Base-by-base conservation (phyloP, 2,888 invertebrate genomes). In the Cephus spinipes region DNA sequence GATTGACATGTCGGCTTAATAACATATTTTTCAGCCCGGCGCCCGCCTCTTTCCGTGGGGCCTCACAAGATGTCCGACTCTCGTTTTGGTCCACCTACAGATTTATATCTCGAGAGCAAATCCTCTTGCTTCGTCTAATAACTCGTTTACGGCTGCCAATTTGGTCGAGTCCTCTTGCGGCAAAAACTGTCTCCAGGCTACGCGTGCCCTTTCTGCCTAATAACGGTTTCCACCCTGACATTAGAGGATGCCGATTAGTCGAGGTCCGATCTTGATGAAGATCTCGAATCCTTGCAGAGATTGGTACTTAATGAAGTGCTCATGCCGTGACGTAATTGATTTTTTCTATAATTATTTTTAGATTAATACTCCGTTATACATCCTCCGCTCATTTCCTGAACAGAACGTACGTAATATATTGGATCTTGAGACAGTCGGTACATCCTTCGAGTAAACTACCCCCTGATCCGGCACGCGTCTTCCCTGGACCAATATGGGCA, bases 1-100 rank as follows among this genome's bases (percentile, higher is more conserved):
- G 84, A 84, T 84, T 83, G 84, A 83, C 84, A 83, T 80, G 83
- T 83, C 80, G 81, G 77, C 79, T 81, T 83, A 83, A 83, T 84
- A 82, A 84, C 82, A 82, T 75, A 81, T 83, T 84, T 81, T 81
- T 80, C 73, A 73, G 35, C 55, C 40, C 23, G 73, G 73, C 69
- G 68, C 78, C 74, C 82, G 82, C 81, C 82, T 81, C 80, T 77
- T 80, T 78, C 77, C 78, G 75, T 71, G 78, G 74, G 78, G 79
- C 79, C 77, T 40, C 69, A 73, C 77, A 75, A 77, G 75, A 76
- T 33, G 36, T 69, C 71, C 55, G 69, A 73, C 55, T 76, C 69
- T 75, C 75, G 55, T 79, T 75, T 68, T 74, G 73, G 73, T 73
- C 32, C 79, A 77, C 76, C 73, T 74, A 74, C 68, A 77, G 77